Evolutionary conservation across 92 coral and sea anemone genomes (phyloP), one percentile per base, ranked within the genome.

Genomic region (Hydrozoanthus gracilis): DNA sequence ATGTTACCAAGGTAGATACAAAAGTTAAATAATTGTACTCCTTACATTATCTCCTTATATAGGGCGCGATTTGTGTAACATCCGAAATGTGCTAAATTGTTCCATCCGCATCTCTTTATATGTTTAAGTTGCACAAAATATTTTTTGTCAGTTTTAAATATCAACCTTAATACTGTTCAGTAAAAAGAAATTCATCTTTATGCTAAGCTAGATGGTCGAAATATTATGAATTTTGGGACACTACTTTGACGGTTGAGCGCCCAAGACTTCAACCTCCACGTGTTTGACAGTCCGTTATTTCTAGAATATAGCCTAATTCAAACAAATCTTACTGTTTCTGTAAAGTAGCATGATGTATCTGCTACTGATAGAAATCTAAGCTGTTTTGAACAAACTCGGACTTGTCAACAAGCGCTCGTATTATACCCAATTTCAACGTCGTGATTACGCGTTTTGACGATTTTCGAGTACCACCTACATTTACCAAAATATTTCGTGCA

Each of bases 371-470:
- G 77, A 44, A 72, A 72, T 47, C 77, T 72, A 47, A 72, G 77
- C 51, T 50, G 55, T 50, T 47, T 50, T 73, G 58, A 15, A 73
- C 20, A 73, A 73, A 73, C 44, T 47, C 17, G 8, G 5, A 50
- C 78, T 73, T 73, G 78, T 73, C 78, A 73, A 14, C 78, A 73
- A 73, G 58, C 78, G 58, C 78, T 50, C 78, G 54, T 47, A 73
- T 73, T 50, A 13, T 47, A 50, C 55, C 55, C 20, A 47, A 44
- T 72, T 72, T 72, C 55, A 16, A 72, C 77, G 52, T 48, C 77
- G 77, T 72, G 55, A 72, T 12, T 11, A 45, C 52, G 51, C 55
- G 77, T 44, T 72, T 72, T 72, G 52, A 46, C 51, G 56, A 46
- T 72, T 72, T 72, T 72, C 77, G 77, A 72, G 77, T 44, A 46